Conservation (phyloP, 2,113 vertebrate species). For the Urocitellus parryii region DNA sequence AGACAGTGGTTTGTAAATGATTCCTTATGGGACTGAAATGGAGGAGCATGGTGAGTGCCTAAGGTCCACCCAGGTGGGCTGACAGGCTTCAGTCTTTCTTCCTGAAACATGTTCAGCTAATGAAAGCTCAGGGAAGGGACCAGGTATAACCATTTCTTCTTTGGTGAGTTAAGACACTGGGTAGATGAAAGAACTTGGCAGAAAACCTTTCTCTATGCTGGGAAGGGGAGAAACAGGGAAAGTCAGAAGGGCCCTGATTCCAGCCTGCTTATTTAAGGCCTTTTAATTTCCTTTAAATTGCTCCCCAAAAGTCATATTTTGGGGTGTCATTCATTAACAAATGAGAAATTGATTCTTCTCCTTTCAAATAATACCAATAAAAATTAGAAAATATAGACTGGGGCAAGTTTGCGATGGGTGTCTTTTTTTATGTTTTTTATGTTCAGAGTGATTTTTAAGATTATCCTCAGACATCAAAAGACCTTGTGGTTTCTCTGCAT, state of each 20-base stretch:
- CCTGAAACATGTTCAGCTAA: neutral
- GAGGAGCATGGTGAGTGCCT: neutral
- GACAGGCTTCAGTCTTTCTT: neutral
- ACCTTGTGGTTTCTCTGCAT: neutral
- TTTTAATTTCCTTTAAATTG: neutral
- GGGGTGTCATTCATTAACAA: neutral
- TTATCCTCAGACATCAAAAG: neutral
- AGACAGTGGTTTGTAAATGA: neutral
- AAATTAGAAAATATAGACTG: constrained; percentile 7
- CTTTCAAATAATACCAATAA: neutral
- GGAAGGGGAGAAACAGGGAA: too few species aligned
- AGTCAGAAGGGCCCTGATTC: neutral
- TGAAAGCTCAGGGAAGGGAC: neutral
- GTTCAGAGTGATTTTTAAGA: constrained; percentile 14
- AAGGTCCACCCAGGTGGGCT: neutral
- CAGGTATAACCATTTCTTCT: neutral
- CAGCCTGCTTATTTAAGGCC: neutral
- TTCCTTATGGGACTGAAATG: neutral
- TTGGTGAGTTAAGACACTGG: neutral
- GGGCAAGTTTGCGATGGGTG: neutral
- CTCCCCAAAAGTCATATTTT: neutral
- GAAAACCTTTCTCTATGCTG: neutral
- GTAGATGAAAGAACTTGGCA: neutral
- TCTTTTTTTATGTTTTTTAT: neutral
- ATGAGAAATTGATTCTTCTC: neutral